Conservation (phyloP, 2,113 vertebrate species). For the Romanogobio albipinnatus region DNA sequence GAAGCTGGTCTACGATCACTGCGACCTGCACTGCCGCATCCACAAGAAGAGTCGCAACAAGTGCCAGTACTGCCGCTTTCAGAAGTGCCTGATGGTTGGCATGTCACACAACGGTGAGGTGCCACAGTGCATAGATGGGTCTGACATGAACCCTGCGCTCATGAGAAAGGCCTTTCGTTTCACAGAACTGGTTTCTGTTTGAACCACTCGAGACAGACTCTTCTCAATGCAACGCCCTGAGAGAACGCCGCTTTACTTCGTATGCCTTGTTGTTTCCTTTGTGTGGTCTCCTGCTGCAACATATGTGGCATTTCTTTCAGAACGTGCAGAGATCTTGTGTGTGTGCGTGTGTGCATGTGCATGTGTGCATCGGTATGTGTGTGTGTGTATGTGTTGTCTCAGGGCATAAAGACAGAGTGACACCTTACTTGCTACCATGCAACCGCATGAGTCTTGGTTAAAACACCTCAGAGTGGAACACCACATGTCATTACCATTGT, state of each 20-base stretch:
- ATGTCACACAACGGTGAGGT: constrained; percentile 98
- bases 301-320: constrained; percentile 48
- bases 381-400: background rate
- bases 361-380: background rate
- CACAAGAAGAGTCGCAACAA: constrained; percentile 99
- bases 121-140: background rate
- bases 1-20: constrained; percentile 95
- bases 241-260: constrained; percentile 3
- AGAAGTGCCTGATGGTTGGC: constrained; percentile 97
- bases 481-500: background rate
- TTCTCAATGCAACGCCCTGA: constrained; percentile 28
- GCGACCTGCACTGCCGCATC: constrained; percentile 94
- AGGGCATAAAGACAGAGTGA: background rate
- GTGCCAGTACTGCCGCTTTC: constrained; percentile 99
- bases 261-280: constrained; percentile 43
- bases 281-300: constrained; percentile 50
- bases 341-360: background rate
- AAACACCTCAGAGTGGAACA: constrained; percentile 20
- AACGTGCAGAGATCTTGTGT: constrained; percentile 29
- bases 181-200: constrained; percentile 46
- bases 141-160: background rate
- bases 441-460: constrained; percentile 14
- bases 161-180: constrained; percentile 37
- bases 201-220: constrained; percentile 24
- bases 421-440: constrained; percentile 29